Evolutionary conservation across 2,888 invertebrate species (phyloP).

Genomic region (Lithophane ornitopus): DNA sequence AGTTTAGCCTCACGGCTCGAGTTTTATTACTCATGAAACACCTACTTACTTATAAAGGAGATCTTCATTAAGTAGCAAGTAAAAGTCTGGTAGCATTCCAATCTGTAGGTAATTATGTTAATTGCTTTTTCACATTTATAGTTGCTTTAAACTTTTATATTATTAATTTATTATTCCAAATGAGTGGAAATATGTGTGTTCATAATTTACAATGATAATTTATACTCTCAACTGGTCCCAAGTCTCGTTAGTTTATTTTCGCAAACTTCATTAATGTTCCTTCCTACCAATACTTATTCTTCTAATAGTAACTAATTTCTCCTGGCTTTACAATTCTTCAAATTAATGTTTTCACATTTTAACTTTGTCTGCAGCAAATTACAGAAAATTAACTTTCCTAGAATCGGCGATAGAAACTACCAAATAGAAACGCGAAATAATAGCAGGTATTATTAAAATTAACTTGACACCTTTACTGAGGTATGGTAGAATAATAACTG

Average conservation of each 20-base stretch:
- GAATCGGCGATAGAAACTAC: conserved; percentile 25
- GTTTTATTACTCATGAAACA: conserved; percentile 20
- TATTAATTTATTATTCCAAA: background rate
- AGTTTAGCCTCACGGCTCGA: conserved; percentile 7
- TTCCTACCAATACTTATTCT: background rate
- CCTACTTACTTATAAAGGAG: background rate
- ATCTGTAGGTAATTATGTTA: conserved; percentile 18
- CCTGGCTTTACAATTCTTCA: background rate
- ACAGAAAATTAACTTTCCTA: conserved; percentile 16
- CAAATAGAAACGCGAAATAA: conserved; percentile 47
- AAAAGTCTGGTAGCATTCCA: background rate
- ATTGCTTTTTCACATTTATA: conserved; percentile 1
- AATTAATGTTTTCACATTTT: conserved; percentile 33
- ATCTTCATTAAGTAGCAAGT: conserved; percentile 37
- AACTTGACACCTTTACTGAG: conserved; percentile 47
- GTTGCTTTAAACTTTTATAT: background rate
- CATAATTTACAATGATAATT: background rate
- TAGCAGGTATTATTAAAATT: conserved; percentile 42
- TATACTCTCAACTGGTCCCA: background rate
- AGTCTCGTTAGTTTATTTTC: background rate
- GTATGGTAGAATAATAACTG: conserved; percentile 19
- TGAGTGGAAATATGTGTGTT: background rate
- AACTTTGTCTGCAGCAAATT: conserved; percentile 23
- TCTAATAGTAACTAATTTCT: background rate
- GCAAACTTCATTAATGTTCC: background rate